A percentile compares a stretch with the other conserved stretches of the same genome.
These are phyloP conservation scores for Pseudanteris insignis DNA, from an alignment of 2,888 invertebrate genomes.

Conservation along the genomic window DNA sequence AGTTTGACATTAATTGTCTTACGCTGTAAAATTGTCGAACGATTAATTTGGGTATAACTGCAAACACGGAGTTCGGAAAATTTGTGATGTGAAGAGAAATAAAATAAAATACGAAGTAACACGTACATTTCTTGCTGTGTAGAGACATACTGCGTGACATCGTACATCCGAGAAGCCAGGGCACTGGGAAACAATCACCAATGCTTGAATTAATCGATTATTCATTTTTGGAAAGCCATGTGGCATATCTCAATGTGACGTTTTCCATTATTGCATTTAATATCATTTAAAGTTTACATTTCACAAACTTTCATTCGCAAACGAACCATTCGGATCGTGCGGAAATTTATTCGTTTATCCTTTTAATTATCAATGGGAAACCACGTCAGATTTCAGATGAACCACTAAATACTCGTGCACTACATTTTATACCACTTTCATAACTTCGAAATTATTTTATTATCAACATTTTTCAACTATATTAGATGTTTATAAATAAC, in stretches of 20 bases:
- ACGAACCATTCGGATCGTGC: too few species aligned
- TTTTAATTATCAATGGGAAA: constrained; percentile 20
- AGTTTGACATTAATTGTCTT: too few species aligned
- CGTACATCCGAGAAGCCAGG: constrained; percentile 96
- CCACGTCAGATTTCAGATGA: constrained; percentile 25
- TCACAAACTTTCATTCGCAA: too few species aligned
- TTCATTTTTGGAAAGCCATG: constrained; percentile 51
- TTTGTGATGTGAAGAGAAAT: constrained; percentile 59
- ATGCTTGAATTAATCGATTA: constrained; percentile 65
- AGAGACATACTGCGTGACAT: constrained; percentile 88
- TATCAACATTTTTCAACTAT: constrained; percentile 5
- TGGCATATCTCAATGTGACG: constrained; percentile 39
- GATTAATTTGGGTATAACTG: constrained; percentile 61
- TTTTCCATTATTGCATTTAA: constrained; percentile 16
- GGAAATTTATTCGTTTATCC: background rate
- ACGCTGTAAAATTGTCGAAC: too few species aligned
- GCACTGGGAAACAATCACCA: constrained; percentile 81
- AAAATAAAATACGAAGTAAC: constrained; percentile 63
- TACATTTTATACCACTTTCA: constrained; percentile 9
- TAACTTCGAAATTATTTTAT: constrained; percentile 4
- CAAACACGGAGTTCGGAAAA: constrained; percentile 54
- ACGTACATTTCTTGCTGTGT: constrained; percentile 96
- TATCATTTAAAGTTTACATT: too few species aligned
- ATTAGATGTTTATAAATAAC: too few species aligned
- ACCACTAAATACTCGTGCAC: constrained; percentile 26